Evolutionary conservation across 2,797 vertebrate species (phyloP).

Genomic region (Sorex maritimensis): DNA sequence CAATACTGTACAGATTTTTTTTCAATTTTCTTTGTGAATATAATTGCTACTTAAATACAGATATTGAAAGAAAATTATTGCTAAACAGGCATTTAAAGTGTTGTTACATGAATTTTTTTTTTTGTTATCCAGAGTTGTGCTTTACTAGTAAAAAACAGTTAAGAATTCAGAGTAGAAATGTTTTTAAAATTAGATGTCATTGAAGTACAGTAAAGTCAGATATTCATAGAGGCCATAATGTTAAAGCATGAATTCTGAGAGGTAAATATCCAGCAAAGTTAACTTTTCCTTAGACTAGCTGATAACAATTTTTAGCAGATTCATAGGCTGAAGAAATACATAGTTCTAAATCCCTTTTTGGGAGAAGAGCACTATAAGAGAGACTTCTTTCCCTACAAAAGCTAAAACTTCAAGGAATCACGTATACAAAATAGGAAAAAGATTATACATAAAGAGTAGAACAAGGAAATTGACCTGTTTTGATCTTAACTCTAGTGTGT

Average conservation of each 20-base stretch:
- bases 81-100: conserved; percentile 56
- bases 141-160: background rate
- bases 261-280: background rate
- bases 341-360: background rate
- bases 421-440: background rate
- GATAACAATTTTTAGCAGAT: background rate
- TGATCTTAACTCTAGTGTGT: background rate
- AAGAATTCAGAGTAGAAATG: conserved; percentile 23
- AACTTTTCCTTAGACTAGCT: too few relatives aligned
- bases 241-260: background rate
- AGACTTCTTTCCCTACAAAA: background rate
- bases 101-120: background rate
- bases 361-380: background rate
- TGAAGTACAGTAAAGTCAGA: conserved; percentile 3
- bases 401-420: background rate
- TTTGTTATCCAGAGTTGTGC: background rate
- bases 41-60: background rate
- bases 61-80: conserved; percentile 18
- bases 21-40: background rate
- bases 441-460: background rate
- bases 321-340: background rate
- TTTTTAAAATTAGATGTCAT: conserved; percentile 11
- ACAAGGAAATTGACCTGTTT: background rate
- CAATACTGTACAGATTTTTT: background rate
- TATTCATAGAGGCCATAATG: background rate